phyloP scores from a whole-genome alignment of 1,140 invertebrate genomes.

The Calosoma granatense region DNA sequence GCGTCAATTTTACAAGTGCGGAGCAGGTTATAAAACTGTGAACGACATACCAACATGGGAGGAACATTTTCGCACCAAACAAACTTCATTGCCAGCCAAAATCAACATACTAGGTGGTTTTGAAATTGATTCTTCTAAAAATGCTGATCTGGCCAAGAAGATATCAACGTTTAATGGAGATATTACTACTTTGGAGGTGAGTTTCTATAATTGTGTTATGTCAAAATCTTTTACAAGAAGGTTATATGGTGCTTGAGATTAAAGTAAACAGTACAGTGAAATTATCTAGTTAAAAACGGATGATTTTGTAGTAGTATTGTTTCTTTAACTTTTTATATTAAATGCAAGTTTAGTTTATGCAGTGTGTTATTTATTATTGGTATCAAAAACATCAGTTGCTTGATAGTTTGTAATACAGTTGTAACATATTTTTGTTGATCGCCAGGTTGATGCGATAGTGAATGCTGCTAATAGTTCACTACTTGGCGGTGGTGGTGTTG shows the following conservation, averaged over 20 bases:
- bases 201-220: too few relatives aligned
- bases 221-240: too few relatives aligned
- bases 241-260: too few relatives aligned
- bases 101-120: slow-evolving; percentile 31
- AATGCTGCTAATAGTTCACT: slow-evolving; percentile 82
- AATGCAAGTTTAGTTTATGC: slow-evolving; percentile 11
- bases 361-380: slow-evolving; percentile 10
- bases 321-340: slow-evolving; percentile 8
- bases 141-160: slow-evolving; percentile 44
- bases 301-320: slow-evolving; percentile 14
- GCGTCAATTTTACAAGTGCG: slow-evolving; percentile 40
- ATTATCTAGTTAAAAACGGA: too few relatives aligned
- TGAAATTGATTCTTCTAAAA: slow-evolving; percentile 33
- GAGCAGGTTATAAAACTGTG: slow-evolving; percentile 34
- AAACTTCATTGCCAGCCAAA: slow-evolving; percentile 29
- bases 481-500: slow-evolving; percentile 77
- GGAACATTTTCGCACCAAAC: slow-evolving; percentile 37
- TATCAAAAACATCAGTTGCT: slow-evolving; percentile 8
- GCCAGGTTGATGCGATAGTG: slow-evolving; percentile 74
- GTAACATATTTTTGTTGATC: slow-evolving; percentile 9
- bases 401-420: not conserved
- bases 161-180: slow-evolving; percentile 66
- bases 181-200: slow-evolving; percentile 70
- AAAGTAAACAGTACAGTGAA: too few relatives aligned
- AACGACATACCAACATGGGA: slow-evolving; percentile 50